These are phyloP conservation scores for Atractosteus spatula DNA, from an alignment of 2,113 vertebrate genomes.

Conservation along the genomic window DNA sequence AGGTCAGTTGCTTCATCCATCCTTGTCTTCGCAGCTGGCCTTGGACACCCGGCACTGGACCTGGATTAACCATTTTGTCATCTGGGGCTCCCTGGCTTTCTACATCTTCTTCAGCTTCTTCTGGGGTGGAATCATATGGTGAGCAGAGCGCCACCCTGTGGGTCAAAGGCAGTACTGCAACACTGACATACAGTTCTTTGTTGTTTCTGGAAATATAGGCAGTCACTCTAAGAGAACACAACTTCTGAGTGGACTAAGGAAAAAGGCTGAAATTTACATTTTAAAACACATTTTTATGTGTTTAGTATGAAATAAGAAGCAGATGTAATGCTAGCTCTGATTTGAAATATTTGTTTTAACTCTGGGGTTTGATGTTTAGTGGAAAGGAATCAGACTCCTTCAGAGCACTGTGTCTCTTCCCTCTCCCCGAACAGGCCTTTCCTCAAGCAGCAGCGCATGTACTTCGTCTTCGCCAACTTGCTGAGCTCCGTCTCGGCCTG, in stretches of 20 bases:
- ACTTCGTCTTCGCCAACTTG: constrained; percentile 94
- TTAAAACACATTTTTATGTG: no score
- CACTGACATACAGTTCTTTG: no score
- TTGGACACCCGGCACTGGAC: constrained; percentile 96
- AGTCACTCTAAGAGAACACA: no score
- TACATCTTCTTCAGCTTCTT: constrained; percentile 98
- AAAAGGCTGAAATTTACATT: no score
- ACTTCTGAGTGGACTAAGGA: no score
- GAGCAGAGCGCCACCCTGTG: constrained; percentile 40
- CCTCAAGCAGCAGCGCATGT: constrained; percentile 91
- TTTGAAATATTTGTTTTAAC: no score
- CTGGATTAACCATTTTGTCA: constrained; percentile 97
- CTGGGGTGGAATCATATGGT: constrained; percentile 98
- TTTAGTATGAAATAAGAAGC: no score
- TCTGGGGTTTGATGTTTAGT: no score
- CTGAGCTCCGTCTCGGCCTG: constrained; percentile 87
- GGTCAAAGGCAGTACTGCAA: background rate
- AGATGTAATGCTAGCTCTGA: no score
- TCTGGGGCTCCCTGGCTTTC: constrained; percentile 95
- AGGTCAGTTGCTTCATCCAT: background rate
- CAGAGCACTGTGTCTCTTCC: background rate
- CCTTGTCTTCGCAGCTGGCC: constrained; percentile 72
- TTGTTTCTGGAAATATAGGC: no score
- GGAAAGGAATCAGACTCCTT: background rate
- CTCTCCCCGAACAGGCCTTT: constrained; percentile 79